Conservation (phyloP, 2,113 vertebrate genomes). For the Noctilio leporinus region DNA sequence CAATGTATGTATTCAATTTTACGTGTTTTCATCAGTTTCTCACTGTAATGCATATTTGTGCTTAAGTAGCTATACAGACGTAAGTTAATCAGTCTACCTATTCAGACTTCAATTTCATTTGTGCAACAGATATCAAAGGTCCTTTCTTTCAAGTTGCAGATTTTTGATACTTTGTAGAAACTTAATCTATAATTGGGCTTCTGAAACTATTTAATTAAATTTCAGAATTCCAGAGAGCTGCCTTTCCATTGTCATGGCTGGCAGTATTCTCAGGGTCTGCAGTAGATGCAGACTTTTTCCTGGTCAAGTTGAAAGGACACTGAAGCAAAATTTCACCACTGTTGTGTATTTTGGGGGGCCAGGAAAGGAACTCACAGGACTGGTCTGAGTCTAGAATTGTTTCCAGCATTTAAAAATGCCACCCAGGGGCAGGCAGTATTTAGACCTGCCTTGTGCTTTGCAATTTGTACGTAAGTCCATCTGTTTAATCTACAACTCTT, state of each 20-base stretch:
- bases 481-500: neutral
- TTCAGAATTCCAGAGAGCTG: neutral
- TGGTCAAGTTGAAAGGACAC: neutral
- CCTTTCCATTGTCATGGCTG: neutral
- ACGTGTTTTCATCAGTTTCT: neutral
- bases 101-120: neutral
- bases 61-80: neutral
- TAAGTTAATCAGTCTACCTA: neutral
- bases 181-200: neutral
- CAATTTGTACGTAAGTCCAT: neutral
- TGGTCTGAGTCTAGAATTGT: neutral
- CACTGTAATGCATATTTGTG: neutral
- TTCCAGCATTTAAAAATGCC: neutral
- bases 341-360: neutral
- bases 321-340: neutral
- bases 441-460: neutral
- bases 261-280: neutral
- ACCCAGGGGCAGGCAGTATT: neutral
- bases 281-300: neutral
- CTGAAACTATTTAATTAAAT: neutral
- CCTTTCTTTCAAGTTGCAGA: neutral
- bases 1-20: neutral
- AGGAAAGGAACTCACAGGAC: neutral
- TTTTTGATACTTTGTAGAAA: neutral
- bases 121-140: neutral